phyloP scores from a whole-genome alignment of 2,797 vertebrate genomes.

The Galagoides demidoff region DNA sequence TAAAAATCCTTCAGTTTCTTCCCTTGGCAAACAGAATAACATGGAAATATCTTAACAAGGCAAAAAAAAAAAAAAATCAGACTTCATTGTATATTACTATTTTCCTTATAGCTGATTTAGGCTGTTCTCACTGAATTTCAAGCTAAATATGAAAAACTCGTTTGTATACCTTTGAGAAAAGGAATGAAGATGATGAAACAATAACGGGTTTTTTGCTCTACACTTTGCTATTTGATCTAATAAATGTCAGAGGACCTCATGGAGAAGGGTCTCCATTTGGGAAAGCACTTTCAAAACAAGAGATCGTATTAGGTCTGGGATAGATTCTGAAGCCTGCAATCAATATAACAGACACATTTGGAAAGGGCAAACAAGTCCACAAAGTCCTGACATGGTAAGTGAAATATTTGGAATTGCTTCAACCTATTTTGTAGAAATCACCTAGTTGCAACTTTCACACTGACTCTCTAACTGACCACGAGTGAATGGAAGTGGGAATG shows the following conservation, averaged over 20 bases:
- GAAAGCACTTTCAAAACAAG: slow-evolving; percentile 43
- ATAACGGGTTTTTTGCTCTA: neutral
- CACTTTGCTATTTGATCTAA: slow-evolving; percentile 40
- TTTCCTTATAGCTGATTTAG: neutral
- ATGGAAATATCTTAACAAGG: slow-evolving; percentile 45
- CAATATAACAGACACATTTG: neutral
- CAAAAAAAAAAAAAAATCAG: slow-evolving; percentile 15
- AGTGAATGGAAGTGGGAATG: neutral
- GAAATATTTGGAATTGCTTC: neutral
- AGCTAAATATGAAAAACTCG: slow-evolving; percentile 31
- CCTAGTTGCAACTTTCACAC: neutral
- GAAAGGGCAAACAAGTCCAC: neutral
- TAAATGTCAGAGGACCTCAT: neutral
- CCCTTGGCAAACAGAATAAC: slow-evolving; percentile 46
- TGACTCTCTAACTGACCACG: neutral
- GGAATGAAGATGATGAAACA: slow-evolving; percentile 19
- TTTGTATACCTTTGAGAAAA: slow-evolving; percentile 17
- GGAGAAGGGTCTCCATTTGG: neutral
- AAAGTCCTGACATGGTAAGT: neutral
- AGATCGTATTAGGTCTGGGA: neutral
- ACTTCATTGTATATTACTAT: neutral
- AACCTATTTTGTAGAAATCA: slow-evolving; percentile 22
- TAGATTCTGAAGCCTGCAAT: neutral
- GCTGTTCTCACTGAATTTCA: slow-evolving; percentile 40
- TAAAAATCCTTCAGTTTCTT: slow-evolving; percentile 47